Evolutionary conservation across 2,888 invertebrate species (phyloP), one percentile per base, ranked within the genome.

Genomic region (Cosmia trapezina): DNA sequence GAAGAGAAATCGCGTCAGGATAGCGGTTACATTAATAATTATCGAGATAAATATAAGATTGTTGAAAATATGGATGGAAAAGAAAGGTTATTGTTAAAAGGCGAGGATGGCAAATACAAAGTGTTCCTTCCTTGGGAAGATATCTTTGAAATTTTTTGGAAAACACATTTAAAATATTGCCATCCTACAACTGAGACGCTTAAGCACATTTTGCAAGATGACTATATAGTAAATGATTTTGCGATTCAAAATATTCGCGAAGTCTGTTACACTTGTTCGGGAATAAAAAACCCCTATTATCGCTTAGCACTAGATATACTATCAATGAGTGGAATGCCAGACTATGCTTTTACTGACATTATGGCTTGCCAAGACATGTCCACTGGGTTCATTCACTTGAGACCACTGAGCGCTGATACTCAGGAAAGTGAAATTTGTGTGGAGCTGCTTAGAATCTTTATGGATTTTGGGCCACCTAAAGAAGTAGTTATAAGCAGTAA

Each of bases 391-490:
- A 59, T 76, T 56, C 84, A 84, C 49, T 17, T 81, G 19, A 72
- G 77, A 53, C 81, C 81, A 11, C 1, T 84, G 37, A 19, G 67
- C 19, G 2, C 0, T 11, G 69, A 72, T 14, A 22, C 7, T 12
- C 41, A 4, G 5, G 47, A 14, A 7, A 51, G 43, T 4, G 81
- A 84, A 54, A 70, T 81, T 43, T 69, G 69, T 59, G 6, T 73
- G 12, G 77, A 73, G 14, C 57, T 81, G 14, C 53, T 81, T 8
- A 65, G 49, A 73, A 70, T 81, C 49, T 84, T 81, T 45, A 84
- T 81, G 77, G 81, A 81, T 53, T 81, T 84, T 59, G 81, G 81
- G 1, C 77, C 84, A 45, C 84, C 81, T 28, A 66, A 22, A 28
- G 61, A 64, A 60, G 12, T 84, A 12, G 2, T 47, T 45, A 22